Conservation (phyloP, 2,113 vertebrate species). For the Barbus barbus region DNA sequence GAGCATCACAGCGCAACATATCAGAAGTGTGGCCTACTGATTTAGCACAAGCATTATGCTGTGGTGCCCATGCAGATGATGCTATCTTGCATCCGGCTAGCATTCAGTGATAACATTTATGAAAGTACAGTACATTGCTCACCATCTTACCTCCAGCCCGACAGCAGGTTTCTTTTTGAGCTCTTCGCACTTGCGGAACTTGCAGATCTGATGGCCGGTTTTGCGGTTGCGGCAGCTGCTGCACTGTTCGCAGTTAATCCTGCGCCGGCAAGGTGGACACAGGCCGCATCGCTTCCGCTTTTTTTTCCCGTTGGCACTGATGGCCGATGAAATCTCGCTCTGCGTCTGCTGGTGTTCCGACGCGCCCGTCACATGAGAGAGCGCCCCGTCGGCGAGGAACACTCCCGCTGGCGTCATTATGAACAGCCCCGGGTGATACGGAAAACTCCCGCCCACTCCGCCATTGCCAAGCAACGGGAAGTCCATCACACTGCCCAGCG, state of each 20-base stretch:
- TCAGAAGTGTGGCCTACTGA: background rate
- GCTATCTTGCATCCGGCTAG: background rate
- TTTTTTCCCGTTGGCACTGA: constrained; percentile 90
- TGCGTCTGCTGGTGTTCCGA: constrained; percentile 89
- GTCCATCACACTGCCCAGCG: constrained; percentile 89
- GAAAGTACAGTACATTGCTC: constrained; percentile 7
- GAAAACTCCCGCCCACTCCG: constrained; percentile 79
- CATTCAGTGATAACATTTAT: background rate
- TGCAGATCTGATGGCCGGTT: constrained; percentile 99
- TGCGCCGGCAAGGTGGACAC: constrained; percentile 93
- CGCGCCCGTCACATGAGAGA: constrained; percentile 77
- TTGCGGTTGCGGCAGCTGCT: constrained; percentile 99
- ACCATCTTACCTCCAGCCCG: constrained; percentile 72
- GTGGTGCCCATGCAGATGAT: background rate
- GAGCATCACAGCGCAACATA: background rate
- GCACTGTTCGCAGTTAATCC: constrained; percentile 99
- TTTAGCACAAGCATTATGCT: too few relatives aligned
- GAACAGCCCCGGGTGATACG: constrained; percentile 96
- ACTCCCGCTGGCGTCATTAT: constrained; percentile 90
- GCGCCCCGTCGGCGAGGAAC: constrained; percentile 89
- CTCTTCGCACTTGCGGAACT: constrained; percentile 99
- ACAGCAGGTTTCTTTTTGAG: constrained; percentile 96
- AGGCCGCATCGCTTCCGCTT: constrained; percentile 98
- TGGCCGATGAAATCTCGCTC: constrained; percentile 89
- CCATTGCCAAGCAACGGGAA: constrained; percentile 84